Evolutionary conservation across 1,140 invertebrate species (phyloP), one percentile per base, ranked within the genome.

Genomic region (Platyura marginata): DNA sequence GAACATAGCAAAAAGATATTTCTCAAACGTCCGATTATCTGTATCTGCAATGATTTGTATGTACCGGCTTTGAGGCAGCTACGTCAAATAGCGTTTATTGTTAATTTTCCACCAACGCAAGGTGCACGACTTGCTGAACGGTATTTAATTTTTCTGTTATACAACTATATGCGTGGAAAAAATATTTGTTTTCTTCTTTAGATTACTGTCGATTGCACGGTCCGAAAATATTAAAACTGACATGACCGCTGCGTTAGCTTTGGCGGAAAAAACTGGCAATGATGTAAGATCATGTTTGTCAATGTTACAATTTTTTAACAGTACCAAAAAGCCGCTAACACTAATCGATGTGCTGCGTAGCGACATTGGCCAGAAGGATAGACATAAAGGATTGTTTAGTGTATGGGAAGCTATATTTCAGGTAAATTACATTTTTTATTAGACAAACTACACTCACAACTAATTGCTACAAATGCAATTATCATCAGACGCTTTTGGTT

Each of bases 21-120:
- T 47, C 63, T 85, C 37, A 70, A 74, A 42, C 64, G 93, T 47
- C 93, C 93, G 1, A 78, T 97, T 9, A 90, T 97, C 50, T 95
- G 91, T 59, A 96, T 97, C 50, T 98, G 93, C 55, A 98, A 98
- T 64, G 91, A 97, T 56, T 67, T 83, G 50, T 95, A 94, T 59
- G 79, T 79, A 13, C 80, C 89, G 25, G 77, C 91, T 0, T 65
- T 97, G 41, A 70, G 88, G 55, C 77, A 68, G 1, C 48, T 77
- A 10, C 65, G 82, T 43, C 79, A 83, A 51, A 67, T 75, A 21
- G 75, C 85, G 2, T 72, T 89, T 44, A 67, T 88, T 15, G 63
- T 92, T 15, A 75, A 70, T 48, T 82, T 86, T 59, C 79, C 79
- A 15, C 70, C 72, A 10, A 79, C 79, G 20, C 57, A 68, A 29